Base-by-base conservation (phyloP, 1,140 invertebrate species). In the Archegozetes longisetosus region DNA sequence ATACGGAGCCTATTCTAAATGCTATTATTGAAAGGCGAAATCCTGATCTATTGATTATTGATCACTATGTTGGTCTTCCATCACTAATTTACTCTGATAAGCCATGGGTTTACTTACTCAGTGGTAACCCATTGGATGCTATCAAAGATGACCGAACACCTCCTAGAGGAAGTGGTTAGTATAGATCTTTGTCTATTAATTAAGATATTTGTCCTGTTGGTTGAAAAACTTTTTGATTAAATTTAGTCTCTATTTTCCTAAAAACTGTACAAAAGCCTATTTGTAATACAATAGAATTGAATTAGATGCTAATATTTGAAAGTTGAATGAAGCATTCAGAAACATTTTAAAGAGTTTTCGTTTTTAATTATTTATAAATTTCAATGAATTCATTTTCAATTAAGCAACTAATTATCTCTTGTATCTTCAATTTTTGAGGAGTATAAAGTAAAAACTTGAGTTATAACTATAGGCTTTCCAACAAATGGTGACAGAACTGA, bases 11-110 rank as follows among this genome's bases (percentile, higher is more conserved):
- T 17, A 40, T 50, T 24, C 22, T 58, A 27, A 47, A 49, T 23
- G 49, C 1, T 17, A 2, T 23, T 27, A 29, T 58, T 1, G 27
- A 29, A 50, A 17, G 23, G 2, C 46, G 22, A 28, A 32, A 61
- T 2, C 60, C 60, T 17, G 60, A 61, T 61, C 14, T 61, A 20
- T 17, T 61, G 6, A 48, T 61, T 14, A 49, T 61, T 24, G 60
- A 61, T 51, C 40, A 61, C 22, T 61, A 40, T 55, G 3, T 61
- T 12, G 25, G 58, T 26, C 53, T 26, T 27, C 60, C 60, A 48
- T 17, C n/a, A 27, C 13, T 61, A 14, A 12, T 26, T 17, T 14
- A 61, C 2, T 12, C 23, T 22, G 26, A 17, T 6, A 55, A 6
- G 3, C 60, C 60, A 29, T 61, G 55, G 53, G 40, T 47, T 3